Base-by-base conservation (phyloP, 2,888 invertebrate species). In the Cataglyphis albicans region DNA sequence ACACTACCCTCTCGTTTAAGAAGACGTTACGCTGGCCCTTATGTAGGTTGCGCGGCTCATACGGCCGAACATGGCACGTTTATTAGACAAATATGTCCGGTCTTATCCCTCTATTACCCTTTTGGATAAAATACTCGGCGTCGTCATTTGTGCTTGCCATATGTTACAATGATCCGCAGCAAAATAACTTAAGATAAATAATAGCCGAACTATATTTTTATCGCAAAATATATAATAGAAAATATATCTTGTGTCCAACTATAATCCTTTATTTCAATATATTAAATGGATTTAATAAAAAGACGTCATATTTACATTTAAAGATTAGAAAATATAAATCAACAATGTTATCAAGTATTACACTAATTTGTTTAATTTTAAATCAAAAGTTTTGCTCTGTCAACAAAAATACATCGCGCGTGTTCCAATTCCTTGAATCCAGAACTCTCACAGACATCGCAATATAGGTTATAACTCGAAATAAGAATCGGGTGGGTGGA, bases 1-100 rank as follows among this genome's bases (percentile, higher is more conserved):
- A 85, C 64, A 88, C 84, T 78, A 76, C 72, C 82, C 75, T 75
- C 84, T 81, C 84, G 80, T 85, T 88, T 87, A 88, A 87, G 84
- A 83, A 86, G 83, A 85, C 84, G 74, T 72, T 87, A 68, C 76
- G 67, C 82, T 61, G 61, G 72, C 35, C 35, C 55, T 73, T 68
- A 64, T 38, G 70, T 67, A 70, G 65, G 73, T 41, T 68, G 81
- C 48, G 70, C 81, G 65, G 75, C 70, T 73, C 82, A 83, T 76
- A 84, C 65, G 84, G 63, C 76, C 87, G 87, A 86, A 89, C 84
- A 87, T 78, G 32, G 84, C 88, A 91, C 92, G 89, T 92, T 92
- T 93, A 92, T 93, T 92, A 91, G 92, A 91, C 89, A 90, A 91
- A 90, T 90, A 91, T 91, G 89, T 87, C 84, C 88, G 85, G 84